Base-by-base conservation (phyloP, 2,888 invertebrate genomes). In the Drosophila mimica region DNA sequence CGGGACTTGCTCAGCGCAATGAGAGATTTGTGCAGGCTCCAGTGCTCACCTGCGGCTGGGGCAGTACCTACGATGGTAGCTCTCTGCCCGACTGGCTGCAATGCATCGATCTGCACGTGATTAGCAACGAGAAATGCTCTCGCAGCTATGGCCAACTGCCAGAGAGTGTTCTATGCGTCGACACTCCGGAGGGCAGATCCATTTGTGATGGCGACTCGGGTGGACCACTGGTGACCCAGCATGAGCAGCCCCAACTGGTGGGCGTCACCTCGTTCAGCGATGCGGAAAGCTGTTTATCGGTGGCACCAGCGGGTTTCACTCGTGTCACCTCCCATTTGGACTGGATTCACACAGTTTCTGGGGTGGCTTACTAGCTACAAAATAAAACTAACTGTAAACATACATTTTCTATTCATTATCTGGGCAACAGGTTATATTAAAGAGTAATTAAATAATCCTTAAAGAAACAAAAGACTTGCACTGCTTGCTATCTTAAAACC, bases 91-190 rank as follows among this genome's bases (percentile, higher is more conserved):
- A 92, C 13, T 58, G 76, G 75, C 57, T 89, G 70, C 74, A 79
- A 61, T 82, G 80, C 67, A 63, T 70, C 53, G 34, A 85, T 76
- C 48, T 93, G 91, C 17, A 60, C 63, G 40, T 81, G 69, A 36
- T 90, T 87, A 34, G 83, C 81, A 78, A 91, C 91, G 49, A 82
- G 85, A 38, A 93, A 91, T 87, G 90, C 81, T 92, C 92, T 0
- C 92, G 92, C 70, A 92, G 91, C 66, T 93, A 93, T 40, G 92
- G 92, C 17, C 88, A 91, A 5, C 67, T 86, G 28, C 69, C 74
- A 1, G 77, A 66, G 28, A 58, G 64, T 33, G 72, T 74, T 0
- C 3, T 84, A 8, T 86, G 86, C 36, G 72, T 79, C 8, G 53
- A 30, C 20, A 74, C 76, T 1, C 61, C 72, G 5, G 53, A 70